Evolutionary conservation across 1,140 invertebrate species (phyloP).

Genomic region (Drosophila cardini): DNA sequence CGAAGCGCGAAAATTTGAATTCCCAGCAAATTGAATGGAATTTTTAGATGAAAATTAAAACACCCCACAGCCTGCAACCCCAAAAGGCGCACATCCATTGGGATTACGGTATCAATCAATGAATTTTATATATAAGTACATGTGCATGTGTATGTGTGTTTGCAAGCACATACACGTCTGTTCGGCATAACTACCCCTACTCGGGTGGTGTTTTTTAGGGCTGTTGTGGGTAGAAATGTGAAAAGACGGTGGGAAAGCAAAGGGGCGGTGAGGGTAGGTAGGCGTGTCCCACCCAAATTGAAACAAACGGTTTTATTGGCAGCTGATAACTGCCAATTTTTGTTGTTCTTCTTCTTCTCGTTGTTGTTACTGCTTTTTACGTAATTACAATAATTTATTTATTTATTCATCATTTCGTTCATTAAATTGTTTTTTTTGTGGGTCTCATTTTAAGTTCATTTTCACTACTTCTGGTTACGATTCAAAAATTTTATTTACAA

Average conservation of each 20-base stretch:
- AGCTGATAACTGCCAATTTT: conserved; percentile 61
- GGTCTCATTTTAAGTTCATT: conserved; percentile 23
- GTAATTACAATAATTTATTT: conserved; percentile 81
- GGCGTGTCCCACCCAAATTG: conserved; percentile 39
- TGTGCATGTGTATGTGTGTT: neutral
- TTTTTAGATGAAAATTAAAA: conserved; percentile 17
- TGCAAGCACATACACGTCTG: neutral
- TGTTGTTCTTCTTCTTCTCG: conserved; percentile 24
- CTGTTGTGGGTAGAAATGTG: neutral
- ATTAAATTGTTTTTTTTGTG: conserved; percentile 49
- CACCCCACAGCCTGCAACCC: conserved; percentile 28
- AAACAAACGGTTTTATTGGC: conserved; percentile 71
- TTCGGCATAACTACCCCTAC: conserved; percentile 46
- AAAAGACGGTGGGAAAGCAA: neutral
- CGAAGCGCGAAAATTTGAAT: neutral
- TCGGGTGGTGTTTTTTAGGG: conserved; percentile 27
- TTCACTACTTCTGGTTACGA: conserved; percentile 69
- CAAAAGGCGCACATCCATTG: conserved; percentile 8
- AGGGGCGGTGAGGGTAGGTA: neutral
- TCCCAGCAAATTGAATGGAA: neutral
- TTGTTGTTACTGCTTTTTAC: conserved; percentile 37
- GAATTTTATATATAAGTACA: conserved; percentile 63
- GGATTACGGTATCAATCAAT: conserved; percentile 67
- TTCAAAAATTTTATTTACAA: conserved; percentile 65
- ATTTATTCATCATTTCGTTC: conserved; percentile 49